Evolutionary conservation across 92 coral and sea anemone species (phyloP), one percentile per base, ranked within the genome.

Genomic region (Siderastrea radians): DNA sequence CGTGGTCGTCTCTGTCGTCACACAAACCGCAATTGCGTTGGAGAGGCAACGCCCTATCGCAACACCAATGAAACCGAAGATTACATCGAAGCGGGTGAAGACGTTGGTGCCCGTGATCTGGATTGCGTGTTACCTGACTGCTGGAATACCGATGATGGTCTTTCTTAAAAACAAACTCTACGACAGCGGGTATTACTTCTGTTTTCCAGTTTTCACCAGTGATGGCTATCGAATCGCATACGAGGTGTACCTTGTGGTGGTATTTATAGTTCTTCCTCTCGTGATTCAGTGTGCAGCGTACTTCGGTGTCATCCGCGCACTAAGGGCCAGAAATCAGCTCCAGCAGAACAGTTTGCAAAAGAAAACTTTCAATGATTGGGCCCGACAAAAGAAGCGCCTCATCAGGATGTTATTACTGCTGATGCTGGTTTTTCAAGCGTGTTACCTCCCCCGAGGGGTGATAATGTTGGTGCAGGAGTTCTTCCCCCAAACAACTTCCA

Each of bases 391-490:
- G 26, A 77, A 57, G 38, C 92, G 87, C 57, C 89, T 94, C 12
- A 78, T 91, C 68, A 86, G 88, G 73, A 94, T 94, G 94, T 76
- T 94, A n/a, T 47, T 94, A 8, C 81, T 93, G 4, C 72, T 88
- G 26, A 68, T 94, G 74, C 53, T 89, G 44, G 82, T 79, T 19
- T 91, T 94, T 54, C 93, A 94, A 53, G 55, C 91, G 43, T 94
- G 95, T 86, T 91, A 94, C 85, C 86, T 94, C 44, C 95, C 94
- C 10, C 96, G 96, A n/a, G 96, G 93, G 2, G 73, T 92, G 14
- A 77, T 84, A 2, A 89, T 94, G 95, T 49, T 94, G 38, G 50
- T 94, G 49, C 43, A 48, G 43, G 95, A 89, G 75, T 94, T 80
- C 15, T 67, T 77, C 13, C 65, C 84, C 15, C 69, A 79, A 15